A percentile compares a stretch with the other conserved stretches of the same genome.
phyloP scores from a whole-genome alignment of 35 echinoderm and acorn worm species.

The Apostichopus japonicus region DNA sequence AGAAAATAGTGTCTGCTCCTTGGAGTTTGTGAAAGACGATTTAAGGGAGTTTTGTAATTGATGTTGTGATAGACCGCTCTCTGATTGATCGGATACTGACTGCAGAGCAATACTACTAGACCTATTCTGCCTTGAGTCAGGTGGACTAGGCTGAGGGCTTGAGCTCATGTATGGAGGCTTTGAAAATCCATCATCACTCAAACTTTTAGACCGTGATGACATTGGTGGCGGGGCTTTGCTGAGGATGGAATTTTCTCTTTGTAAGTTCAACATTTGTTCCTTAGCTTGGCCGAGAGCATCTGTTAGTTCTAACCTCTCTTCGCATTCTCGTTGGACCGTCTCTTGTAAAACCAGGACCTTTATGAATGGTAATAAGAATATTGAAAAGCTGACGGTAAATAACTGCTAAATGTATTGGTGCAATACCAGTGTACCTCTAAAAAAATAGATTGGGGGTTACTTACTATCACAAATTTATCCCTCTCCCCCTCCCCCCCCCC shows the following conservation, averaged over 20 bases:
- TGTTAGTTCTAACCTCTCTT: slow-evolving; percentile 89
- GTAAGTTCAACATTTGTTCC: slow-evolving; percentile 82
- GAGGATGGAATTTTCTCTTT: slow-evolving; percentile 61
- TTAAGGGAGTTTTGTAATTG: neutral
- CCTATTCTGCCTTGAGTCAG: neutral
- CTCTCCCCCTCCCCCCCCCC: too few species aligned
- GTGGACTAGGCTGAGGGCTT: slow-evolving; percentile 3
- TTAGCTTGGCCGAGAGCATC: slow-evolving; percentile 81
- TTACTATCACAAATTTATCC: too few species aligned
- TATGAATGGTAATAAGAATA: neutral
- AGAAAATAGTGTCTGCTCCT: neutral
- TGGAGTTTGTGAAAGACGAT: neutral
- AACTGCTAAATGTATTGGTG: too few species aligned
- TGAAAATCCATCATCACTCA: neutral
- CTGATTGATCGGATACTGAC: slow-evolving; percentile 11
- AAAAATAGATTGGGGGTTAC: too few species aligned
- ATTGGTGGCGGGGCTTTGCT: slow-evolving; percentile 22
- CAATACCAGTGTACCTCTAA: too few species aligned
- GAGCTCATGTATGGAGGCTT: neutral
- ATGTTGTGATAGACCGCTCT: neutral
- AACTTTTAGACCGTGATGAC: neutral
- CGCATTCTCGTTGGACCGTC: slow-evolving; percentile 90
- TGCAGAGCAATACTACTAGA: neutral
- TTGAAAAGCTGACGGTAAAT: too few species aligned
- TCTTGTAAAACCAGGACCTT: slow-evolving; percentile 93